These are phyloP conservation scores for Xanthia togata DNA, from an alignment of 2,888 invertebrate genomes.

Conservation along the genomic window DNA sequence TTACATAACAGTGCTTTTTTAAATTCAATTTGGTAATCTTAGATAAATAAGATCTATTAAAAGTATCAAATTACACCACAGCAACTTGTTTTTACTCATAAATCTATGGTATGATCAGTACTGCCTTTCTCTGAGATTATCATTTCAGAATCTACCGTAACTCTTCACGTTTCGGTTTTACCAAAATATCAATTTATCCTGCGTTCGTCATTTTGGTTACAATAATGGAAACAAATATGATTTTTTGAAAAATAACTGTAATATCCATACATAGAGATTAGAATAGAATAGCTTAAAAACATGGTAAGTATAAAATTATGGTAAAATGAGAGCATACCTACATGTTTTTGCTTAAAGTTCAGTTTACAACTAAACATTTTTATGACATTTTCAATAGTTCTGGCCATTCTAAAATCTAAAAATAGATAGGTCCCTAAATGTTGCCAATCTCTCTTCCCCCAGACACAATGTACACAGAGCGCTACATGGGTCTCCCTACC, in stretches of 20 bases:
- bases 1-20: constrained; percentile 17
- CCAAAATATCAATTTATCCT: too few species aligned
- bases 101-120: background rate
- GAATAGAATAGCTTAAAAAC: too few species aligned
- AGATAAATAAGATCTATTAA: background rate
- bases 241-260: too few species aligned
- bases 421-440: background rate
- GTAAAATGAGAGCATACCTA: too few species aligned
- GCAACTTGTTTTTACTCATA: background rate
- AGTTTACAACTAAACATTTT: too few species aligned
- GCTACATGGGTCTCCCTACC: constrained; percentile 97
- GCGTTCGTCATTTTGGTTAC: too few species aligned
- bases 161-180: background rate
- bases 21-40: background rate
- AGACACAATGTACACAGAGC: constrained; percentile 98
- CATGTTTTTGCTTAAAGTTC: too few species aligned
- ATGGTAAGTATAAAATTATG: too few species aligned
- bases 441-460: constrained; percentile 15
- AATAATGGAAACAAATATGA: too few species aligned
- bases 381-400: too few species aligned
- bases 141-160: background rate
- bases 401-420: background rate
- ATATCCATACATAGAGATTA: too few species aligned
- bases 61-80: background rate
- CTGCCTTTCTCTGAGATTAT: background rate